Percentiles rank a stretch among this genome's conserved stretches.
phyloP scores from a whole-genome alignment of 2,797 vertebrate genomes.

The Vultur gryphus region DNA sequence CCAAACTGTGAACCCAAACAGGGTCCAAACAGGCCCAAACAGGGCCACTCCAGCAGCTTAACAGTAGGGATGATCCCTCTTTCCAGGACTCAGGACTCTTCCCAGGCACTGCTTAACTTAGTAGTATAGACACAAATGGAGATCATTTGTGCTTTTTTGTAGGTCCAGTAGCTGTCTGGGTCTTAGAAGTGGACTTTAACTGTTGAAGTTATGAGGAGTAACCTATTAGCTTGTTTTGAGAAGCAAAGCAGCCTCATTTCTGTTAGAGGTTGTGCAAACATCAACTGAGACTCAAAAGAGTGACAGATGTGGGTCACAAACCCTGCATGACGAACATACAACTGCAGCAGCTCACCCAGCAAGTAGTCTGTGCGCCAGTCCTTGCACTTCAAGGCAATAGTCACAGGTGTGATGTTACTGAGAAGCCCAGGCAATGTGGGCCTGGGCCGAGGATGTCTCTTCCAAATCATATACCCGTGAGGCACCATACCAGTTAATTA shows the following conservation, averaged over 20 bases:
- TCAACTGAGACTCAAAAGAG: not conserved
- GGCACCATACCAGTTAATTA: not conserved
- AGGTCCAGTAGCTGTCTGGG: not conserved
- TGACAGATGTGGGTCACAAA: not conserved
- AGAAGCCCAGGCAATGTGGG: not conserved
- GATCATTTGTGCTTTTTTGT: not conserved
- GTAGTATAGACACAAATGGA: not conserved
- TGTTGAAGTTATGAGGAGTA: not conserved
- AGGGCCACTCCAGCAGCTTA: not conserved
- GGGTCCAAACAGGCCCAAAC: not conserved
- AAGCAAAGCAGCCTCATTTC: not conserved
- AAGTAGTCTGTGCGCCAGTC: rapidly evolving
- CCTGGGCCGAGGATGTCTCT: not conserved
- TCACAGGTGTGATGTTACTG: rapidly evolving
- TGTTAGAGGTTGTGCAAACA: not conserved
- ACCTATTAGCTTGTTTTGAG: not conserved
- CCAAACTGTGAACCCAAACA: not conserved
- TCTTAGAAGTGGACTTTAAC: not conserved
- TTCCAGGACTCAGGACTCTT: not conserved
- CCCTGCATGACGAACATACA: rapidly evolving
- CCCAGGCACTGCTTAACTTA: not conserved
- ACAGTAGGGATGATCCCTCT: not conserved
- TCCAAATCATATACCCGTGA: not conserved
- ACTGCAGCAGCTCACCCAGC: not conserved
- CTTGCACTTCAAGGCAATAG: not conserved